Conservation (phyloP, 2,888 invertebrate species). For the Rambutsinella grinnellia region DNA sequence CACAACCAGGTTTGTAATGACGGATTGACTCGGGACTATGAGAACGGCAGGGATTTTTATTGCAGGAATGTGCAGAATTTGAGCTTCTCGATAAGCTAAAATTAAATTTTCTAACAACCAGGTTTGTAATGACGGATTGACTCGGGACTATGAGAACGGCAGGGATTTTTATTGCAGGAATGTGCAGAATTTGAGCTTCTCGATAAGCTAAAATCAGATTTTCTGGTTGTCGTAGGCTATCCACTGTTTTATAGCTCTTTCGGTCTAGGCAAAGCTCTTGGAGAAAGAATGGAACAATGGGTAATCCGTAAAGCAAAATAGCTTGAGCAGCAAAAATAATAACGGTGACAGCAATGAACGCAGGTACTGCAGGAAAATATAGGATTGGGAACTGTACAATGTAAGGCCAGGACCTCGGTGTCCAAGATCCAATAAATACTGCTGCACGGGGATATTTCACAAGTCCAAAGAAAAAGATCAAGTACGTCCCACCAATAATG, state of each 20-base stretch:
- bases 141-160: conserved; percentile 9
- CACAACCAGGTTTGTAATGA: background rate
- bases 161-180: background rate
- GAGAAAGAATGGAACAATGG: background rate
- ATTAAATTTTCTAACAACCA: background rate
- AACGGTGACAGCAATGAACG: too few species aligned
- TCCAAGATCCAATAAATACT: too few species aligned
- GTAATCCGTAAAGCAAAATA: conserved; percentile 4
- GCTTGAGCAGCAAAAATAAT: too few species aligned
- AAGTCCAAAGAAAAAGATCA: too few species aligned
- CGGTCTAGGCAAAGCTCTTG: conserved; percentile 3
- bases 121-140: background rate
- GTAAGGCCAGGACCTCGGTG: too few species aligned
- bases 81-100: background rate
- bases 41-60: background rate
- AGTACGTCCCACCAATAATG: too few species aligned
- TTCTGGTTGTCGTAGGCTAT: background rate
- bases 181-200: background rate
- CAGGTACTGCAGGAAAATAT: too few species aligned
- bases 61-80: background rate
- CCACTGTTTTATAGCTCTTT: background rate
- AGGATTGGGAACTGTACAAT: too few species aligned
- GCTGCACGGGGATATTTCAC: too few species aligned
- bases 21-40: conserved; percentile 8
- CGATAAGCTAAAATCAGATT: background rate